These are phyloP conservation scores for Pampusana beccarii DNA, from an alignment of 2,113 vertebrate species.

Conservation along the genomic window DNA sequence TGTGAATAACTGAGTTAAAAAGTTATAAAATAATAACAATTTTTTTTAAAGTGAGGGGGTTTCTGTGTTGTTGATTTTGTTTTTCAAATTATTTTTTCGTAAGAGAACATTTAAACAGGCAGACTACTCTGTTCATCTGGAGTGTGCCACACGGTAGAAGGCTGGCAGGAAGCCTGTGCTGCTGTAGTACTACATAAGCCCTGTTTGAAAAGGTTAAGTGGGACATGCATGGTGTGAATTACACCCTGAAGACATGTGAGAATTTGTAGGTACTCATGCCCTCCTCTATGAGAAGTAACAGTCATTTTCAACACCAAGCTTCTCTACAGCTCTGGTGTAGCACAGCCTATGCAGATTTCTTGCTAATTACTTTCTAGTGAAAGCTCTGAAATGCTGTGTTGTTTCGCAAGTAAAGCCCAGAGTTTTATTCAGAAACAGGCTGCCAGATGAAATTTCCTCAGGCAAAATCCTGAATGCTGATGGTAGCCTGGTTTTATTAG, in stretches of 20 bases:
- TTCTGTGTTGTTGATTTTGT: not conserved
- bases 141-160: not conserved
- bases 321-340: not conserved
- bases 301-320: not conserved
- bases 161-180: not conserved
- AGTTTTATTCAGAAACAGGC: not conserved
- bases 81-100: not conserved
- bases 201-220: constrained; percentile 18
- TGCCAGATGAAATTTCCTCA: not conserved
- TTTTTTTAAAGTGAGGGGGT: not conserved
- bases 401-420: not conserved
- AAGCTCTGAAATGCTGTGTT: not conserved
- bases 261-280: not conserved
- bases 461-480: not conserved
- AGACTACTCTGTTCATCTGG: not conserved
- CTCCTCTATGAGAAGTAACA: not conserved
- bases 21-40: not conserved
- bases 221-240: not conserved
- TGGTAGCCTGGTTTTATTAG: not conserved
- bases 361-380: not conserved
- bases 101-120: not conserved
- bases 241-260: not conserved
- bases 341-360: not conserved
- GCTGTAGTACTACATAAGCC: not conserved
- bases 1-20: not conserved